Conservation (phyloP, 2,888 invertebrate species). For the Kryphioiulus occultus region DNA sequence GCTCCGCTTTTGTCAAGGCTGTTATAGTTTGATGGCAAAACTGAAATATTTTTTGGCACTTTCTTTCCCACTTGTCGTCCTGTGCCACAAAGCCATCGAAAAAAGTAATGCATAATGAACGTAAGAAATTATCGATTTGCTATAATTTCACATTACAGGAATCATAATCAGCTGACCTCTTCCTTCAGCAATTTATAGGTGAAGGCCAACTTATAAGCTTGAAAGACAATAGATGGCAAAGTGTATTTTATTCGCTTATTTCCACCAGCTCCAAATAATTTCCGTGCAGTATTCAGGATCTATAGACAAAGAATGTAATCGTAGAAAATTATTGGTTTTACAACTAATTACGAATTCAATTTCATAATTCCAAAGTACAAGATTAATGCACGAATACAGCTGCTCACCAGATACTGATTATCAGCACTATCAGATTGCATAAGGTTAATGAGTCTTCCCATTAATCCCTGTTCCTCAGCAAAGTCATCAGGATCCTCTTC, state of each 20-base stretch:
- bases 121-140: constrained; percentile 40
- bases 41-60: constrained; percentile 97
- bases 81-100: constrained; percentile 60
- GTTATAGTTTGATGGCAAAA: constrained; percentile 96
- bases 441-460: constrained; percentile 71
- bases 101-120: background rate
- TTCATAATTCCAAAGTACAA: background rate
- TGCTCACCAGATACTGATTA: constrained; percentile 65
- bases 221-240: constrained; percentile 92
- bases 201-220: constrained; percentile 87
- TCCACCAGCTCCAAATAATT: constrained; percentile 90
- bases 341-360: background rate
- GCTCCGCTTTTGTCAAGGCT: constrained; percentile 91
- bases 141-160: constrained; percentile 41
- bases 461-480: constrained; percentile 90
- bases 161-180: constrained; percentile 65
- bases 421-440: constrained; percentile 68
- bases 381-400: background rate
- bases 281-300: constrained; percentile 86
- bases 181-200: constrained; percentile 79
- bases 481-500: constrained; percentile 90
- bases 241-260: constrained; percentile 86
- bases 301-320: constrained; percentile 60
- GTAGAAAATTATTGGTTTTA: background rate
- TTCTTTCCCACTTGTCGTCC: constrained; percentile 98